Conservation (phyloP, 2,113 vertebrate genomes). For the Halichoerus grypus region DNA sequence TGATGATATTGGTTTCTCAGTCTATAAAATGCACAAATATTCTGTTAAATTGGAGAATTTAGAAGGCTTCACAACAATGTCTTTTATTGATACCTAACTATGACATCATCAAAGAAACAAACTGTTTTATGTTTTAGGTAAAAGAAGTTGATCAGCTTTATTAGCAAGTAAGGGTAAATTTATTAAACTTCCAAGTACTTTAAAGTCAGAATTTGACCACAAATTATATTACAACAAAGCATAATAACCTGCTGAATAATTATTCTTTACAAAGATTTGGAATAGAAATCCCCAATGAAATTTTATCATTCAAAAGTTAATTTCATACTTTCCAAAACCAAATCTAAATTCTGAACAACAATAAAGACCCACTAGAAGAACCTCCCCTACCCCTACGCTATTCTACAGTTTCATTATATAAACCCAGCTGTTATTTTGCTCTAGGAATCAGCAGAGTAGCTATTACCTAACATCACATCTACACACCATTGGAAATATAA, state of each 20-base stretch:
- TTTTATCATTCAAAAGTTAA: constrained; percentile 24
- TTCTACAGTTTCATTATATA: not conserved
- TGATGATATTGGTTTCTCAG: not conserved
- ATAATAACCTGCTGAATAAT: not conserved
- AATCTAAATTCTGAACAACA: constrained; percentile 15
- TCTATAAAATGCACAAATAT: not conserved
- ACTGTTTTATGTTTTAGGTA: constrained; percentile 11
- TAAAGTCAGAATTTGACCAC: constrained; percentile 1
- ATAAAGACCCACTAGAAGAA: not conserved
- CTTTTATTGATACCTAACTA: not conserved
- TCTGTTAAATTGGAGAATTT: not conserved
- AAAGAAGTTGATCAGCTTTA: not conserved
- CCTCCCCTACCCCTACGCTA: not conserved
- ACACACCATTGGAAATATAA: not conserved
- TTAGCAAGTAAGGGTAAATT: not conserved
- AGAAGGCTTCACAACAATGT: not conserved
- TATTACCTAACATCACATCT: not conserved
- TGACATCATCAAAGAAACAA: not conserved
- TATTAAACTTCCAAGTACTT: not conserved
- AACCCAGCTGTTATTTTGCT: not conserved
- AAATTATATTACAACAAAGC: not conserved
- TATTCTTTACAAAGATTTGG: not conserved
- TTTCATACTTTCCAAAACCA: not conserved
- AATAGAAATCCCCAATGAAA: not conserved
- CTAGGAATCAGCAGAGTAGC: not conserved